A percentile compares a stretch with the other conserved stretches of the same genome.
Conservation (phyloP, 2,113 vertebrate species). For the Tympanuchus pallidicinctus region DNA sequence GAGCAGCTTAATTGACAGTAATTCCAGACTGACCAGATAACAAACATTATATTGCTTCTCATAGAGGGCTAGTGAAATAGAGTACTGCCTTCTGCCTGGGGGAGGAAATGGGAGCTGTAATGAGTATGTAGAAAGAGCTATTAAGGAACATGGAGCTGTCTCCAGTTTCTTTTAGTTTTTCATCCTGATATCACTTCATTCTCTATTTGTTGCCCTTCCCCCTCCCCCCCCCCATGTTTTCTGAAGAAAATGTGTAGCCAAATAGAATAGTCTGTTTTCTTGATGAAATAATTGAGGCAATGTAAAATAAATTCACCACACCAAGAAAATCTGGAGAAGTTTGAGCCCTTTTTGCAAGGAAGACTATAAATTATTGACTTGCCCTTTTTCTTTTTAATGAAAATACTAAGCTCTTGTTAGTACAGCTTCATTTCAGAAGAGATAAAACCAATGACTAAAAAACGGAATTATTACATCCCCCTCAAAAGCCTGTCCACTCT, state of each 20-base stretch:
- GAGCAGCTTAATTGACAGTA: conserved; percentile 44
- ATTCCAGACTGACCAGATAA: neutral
- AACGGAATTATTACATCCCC: neutral
- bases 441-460: neutral
- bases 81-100: neutral
- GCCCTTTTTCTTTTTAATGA: too few relatives aligned
- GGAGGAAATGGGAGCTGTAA: neutral
- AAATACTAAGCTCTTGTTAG: neutral
- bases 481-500: neutral
- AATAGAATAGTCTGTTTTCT: neutral
- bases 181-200: neutral
- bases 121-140: neutral
- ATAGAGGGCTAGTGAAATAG: neutral
- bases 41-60: conserved; percentile 4
- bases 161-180: conserved; percentile 1
- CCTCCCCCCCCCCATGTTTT: neutral
- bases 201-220: neutral
- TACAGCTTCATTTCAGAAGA: neutral
- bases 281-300: neutral
- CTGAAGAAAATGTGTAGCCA: neutral
- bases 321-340: neutral
- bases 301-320: neutral
- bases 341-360: neutral
- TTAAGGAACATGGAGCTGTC: neutral
- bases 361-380: neutral